Evolutionary conservation across 1,140 invertebrate species (phyloP).

Genomic region (Drosophila parabipectinata): DNA sequence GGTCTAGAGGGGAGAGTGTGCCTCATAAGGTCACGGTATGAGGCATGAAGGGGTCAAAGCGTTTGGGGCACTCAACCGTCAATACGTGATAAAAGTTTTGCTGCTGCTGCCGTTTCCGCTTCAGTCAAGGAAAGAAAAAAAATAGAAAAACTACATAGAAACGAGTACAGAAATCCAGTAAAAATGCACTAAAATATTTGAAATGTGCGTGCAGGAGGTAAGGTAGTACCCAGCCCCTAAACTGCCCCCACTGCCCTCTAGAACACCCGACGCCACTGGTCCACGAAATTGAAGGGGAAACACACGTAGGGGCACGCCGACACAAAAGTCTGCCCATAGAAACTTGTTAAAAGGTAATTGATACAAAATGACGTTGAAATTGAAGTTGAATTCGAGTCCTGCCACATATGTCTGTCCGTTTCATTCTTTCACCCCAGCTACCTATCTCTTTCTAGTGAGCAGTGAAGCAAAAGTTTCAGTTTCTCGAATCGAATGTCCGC

Average conservation of each 20-base stretch:
- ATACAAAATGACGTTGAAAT: conserved; percentile 75
- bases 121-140: conserved; percentile 9
- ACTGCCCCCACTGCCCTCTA: too few relatives aligned
- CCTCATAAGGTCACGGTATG: conserved; percentile 4
- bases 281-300: not conserved
- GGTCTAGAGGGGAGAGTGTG: not conserved
- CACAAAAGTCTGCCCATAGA: conserved; percentile 34
- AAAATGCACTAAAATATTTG: conserved; percentile 77
- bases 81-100: conserved; percentile 77
- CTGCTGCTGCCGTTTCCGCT: conserved; percentile 71
- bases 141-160: conserved; percentile 22
- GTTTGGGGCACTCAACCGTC: conserved; percentile 71
- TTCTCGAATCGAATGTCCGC: conserved; percentile 27
- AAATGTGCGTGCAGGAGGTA: conserved; percentile 66
- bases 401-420: conserved; percentile 29
- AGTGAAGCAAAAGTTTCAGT: conserved; percentile 42
- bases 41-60: conserved; percentile 21
- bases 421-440: not conserved
- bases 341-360: conserved; percentile 76
- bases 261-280: not conserved
- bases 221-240: too few relatives aligned
- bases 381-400: conserved; percentile 42
- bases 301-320: not conserved
- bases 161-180: conserved; percentile 47
- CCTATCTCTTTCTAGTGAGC: not conserved